phyloP scores from a whole-genome alignment of 2,113 vertebrate species.

The Channa argus region DNA sequence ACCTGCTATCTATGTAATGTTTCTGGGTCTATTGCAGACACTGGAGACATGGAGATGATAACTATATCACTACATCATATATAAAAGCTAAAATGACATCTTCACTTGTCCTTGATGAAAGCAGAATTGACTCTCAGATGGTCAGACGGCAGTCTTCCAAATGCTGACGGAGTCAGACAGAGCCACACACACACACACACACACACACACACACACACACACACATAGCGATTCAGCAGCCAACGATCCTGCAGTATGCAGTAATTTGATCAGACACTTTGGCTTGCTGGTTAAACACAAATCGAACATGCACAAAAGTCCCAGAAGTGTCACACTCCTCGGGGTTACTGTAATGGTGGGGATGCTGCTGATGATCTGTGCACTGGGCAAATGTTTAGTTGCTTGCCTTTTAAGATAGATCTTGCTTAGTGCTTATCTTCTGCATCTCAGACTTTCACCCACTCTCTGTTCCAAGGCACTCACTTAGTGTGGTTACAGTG shows the following conservation, averaged over 20 bases:
- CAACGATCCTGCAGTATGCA: conserved; percentile 17
- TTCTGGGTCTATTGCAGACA: background rate
- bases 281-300: conserved; percentile 26
- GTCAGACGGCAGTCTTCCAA: conserved; percentile 37
- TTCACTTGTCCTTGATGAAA: conserved; percentile 38
- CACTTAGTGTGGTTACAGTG: background rate
- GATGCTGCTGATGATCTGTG: conserved; percentile 17
- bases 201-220: conserved; percentile 14
- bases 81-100: conserved; percentile 5
- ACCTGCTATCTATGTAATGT: conserved; percentile 3
- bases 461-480: conserved; percentile 19
- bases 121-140: conserved; percentile 49
- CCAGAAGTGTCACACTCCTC: conserved; percentile 14
- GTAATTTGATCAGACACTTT: conserved; percentile 66
- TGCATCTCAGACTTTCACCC: conserved; percentile 26
- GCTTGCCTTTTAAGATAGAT: conserved; percentile 29
- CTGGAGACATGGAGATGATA: conserved; percentile 11
- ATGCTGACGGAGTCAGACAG: conserved; percentile 49
- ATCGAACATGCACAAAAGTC: conserved; percentile 4
- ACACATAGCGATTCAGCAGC: conserved; percentile 3
- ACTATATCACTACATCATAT: conserved; percentile 5
- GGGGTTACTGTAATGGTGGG: conserved; percentile 9
- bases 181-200: conserved; percentile 42
- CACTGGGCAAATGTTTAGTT: conserved; percentile 30
- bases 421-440: conserved; percentile 15